Evolutionary conservation across 2,888 invertebrate species (phyloP).

Genomic region (Muscina levida): DNA sequence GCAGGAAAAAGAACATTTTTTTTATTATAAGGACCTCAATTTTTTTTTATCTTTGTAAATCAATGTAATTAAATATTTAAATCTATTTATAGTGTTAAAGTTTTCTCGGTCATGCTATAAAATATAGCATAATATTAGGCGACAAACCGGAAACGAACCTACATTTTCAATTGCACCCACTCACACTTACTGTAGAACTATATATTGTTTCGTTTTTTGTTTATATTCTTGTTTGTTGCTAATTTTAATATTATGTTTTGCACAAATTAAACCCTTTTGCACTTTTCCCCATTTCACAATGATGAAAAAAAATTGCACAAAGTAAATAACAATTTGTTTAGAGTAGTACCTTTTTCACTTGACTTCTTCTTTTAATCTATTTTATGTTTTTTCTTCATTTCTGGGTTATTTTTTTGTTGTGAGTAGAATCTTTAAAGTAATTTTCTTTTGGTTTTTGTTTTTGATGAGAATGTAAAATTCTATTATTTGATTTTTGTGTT

Average conservation of each 20-base stretch:
- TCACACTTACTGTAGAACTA: slow-evolving; percentile 2
- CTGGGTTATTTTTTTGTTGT: slow-evolving; percentile 28
- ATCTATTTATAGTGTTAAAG: too few species aligned
- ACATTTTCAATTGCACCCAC: slow-evolving; percentile 3
- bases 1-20: too few species aligned
- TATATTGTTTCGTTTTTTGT: background rate
- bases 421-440: slow-evolving; percentile 16
- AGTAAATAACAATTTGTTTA: slow-evolving; percentile 13
- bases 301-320: background rate
- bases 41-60: too few species aligned
- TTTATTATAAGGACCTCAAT: too few species aligned
- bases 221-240: background rate
- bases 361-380: slow-evolving; percentile 17
- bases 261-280: too few species aligned
- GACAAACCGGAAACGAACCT: background rate
- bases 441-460: too few species aligned
- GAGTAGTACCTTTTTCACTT: background rate
- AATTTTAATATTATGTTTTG: background rate
- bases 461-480: slow-evolving; percentile 8
- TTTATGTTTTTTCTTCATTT: slow-evolving; percentile 9
- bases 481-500: slow-evolving; percentile 55
- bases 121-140: background rate
- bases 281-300: background rate
- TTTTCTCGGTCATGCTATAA: too few species aligned
- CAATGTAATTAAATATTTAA: too few species aligned